A percentile compares a stretch with the other conserved stretches of the same genome.
Evolutionary conservation across 2,797 vertebrate species (phyloP).

Genomic region (Leptoclinus maculatus): DNA sequence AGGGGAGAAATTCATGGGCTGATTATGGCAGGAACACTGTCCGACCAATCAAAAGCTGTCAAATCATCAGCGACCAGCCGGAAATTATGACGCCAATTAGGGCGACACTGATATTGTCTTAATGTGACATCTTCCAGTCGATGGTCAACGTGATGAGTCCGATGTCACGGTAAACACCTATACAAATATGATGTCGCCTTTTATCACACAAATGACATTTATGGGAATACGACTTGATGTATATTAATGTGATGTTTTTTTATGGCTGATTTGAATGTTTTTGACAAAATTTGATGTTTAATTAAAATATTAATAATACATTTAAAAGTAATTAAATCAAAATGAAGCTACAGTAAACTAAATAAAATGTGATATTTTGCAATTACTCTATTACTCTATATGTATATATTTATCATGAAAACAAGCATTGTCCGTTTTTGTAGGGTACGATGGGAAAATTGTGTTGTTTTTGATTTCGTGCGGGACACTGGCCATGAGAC

Average conservation of each 20-base stretch:
- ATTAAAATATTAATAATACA: background rate
- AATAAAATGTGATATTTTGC: background rate
- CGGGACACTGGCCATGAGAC: background rate
- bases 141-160: background rate
- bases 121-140: background rate
- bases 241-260: background rate
- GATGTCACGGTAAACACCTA: background rate
- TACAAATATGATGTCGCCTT: background rate
- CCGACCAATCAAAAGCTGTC: slow-evolving; percentile 12
- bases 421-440: background rate
- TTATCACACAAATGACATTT: background rate
- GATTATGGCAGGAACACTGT: slow-evolving; percentile 9
- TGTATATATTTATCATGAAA: background rate
- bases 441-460: background rate
- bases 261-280: too few species aligned
- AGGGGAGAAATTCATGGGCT: slow-evolving; percentile 36
- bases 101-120: background rate
- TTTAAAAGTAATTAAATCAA: too few species aligned
- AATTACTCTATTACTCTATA: background rate
- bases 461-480: background rate
- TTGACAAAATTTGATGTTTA: background rate
- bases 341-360: background rate
- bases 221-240: background rate
- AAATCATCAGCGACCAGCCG: slow-evolving; percentile 11
- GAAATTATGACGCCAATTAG: slow-evolving; percentile 35